Percentiles rank a stretch among this genome's conserved stretches.
Evolutionary conservation across 2,797 vertebrate genomes (phyloP).

Genomic region (Adrianichthys oophorus): DNA sequence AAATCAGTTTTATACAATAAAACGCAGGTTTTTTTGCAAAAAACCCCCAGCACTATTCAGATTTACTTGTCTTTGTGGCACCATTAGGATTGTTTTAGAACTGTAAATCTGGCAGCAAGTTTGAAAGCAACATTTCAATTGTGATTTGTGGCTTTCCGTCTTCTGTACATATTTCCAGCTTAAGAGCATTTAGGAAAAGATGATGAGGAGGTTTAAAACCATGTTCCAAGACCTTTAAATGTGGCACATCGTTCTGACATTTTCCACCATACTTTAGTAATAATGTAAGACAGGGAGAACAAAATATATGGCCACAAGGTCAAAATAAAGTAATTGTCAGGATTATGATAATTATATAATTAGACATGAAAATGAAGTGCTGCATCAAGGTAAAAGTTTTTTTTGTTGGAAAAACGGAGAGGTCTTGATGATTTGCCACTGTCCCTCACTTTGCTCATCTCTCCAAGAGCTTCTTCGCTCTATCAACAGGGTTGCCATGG

Average conservation of each 20-base stretch:
- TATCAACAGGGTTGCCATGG: conserved; percentile 75
- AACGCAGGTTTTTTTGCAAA: too few relatives aligned
- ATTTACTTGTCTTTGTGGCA: too few relatives aligned
- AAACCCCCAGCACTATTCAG: too few relatives aligned
- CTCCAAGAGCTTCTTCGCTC: conserved; percentile 61
- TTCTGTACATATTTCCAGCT: conserved; percentile 12
- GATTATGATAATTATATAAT: neutral
- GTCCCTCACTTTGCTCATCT: conserved; percentile 48
- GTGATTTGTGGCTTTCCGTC: conserved; percentile 7
- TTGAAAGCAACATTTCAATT: conserved; percentile 12
- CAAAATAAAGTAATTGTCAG: conserved; percentile 5
- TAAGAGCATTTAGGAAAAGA: conserved; percentile 15
- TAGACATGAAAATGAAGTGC: neutral
- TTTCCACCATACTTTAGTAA: conserved; percentile 41
- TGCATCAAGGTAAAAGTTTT: conserved; percentile 4
- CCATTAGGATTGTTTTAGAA: too few relatives aligned
- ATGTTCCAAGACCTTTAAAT: conserved; percentile 43
- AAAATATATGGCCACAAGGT: conserved; percentile 1
- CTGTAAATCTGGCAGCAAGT: neutral
- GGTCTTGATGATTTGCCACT: conserved; percentile 48
- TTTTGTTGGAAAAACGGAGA: conserved; percentile 33
- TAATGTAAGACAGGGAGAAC: conserved; percentile 25
- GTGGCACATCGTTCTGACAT: conserved; percentile 48
- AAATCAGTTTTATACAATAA: too few relatives aligned
- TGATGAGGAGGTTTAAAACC: conserved; percentile 23